Evolutionary conservation across 2,888 invertebrate genomes (phyloP).

Genomic region (Amiota minor): DNA sequence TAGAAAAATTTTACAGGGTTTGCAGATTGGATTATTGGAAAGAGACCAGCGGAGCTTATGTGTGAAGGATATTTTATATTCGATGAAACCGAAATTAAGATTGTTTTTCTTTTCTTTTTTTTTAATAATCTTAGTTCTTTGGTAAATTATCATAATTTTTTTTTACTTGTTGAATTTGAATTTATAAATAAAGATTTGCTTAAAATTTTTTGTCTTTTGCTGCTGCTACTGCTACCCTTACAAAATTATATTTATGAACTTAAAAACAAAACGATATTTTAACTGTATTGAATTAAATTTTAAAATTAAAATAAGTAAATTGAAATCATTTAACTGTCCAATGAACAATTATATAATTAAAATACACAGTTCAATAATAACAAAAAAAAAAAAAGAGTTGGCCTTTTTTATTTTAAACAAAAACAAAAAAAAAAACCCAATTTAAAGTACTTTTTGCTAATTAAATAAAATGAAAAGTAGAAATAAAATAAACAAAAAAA

Average conservation of each 20-base stretch:
- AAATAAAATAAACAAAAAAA: slow-evolving; percentile 4
- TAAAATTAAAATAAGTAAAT: slow-evolving; percentile 49
- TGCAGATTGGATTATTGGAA: no score
- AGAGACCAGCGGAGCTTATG: no score
- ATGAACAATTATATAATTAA: background rate
- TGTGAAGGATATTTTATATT: no score
- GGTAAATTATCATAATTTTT: slow-evolving; percentile 30
- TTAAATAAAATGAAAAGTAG: slow-evolving; percentile 41
- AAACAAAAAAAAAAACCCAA: no score
- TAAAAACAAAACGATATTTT: no score
- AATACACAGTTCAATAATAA: background rate
- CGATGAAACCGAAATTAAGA: slow-evolving; percentile 43
- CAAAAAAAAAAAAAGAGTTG: no score
- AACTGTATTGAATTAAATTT: slow-evolving; percentile 42
- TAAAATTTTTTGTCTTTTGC: slow-evolving; percentile 34
- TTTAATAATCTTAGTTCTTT: slow-evolving; percentile 29
- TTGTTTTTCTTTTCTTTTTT: slow-evolving; percentile 51
- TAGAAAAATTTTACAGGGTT: no score
- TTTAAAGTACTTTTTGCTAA: slow-evolving; percentile 37
- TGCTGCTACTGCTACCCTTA: slow-evolving; percentile 31
- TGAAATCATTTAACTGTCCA: slow-evolving; percentile 13
- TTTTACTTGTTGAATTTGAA: slow-evolving; percentile 20
- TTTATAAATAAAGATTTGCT: slow-evolving; percentile 2
- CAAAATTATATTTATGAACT: no score
- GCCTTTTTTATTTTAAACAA: no score